Evolutionary conservation across 2,113 vertebrate species (phyloP), one percentile per base, ranked within the genome.

Genomic region (Gorsachius goisagi): DNA sequence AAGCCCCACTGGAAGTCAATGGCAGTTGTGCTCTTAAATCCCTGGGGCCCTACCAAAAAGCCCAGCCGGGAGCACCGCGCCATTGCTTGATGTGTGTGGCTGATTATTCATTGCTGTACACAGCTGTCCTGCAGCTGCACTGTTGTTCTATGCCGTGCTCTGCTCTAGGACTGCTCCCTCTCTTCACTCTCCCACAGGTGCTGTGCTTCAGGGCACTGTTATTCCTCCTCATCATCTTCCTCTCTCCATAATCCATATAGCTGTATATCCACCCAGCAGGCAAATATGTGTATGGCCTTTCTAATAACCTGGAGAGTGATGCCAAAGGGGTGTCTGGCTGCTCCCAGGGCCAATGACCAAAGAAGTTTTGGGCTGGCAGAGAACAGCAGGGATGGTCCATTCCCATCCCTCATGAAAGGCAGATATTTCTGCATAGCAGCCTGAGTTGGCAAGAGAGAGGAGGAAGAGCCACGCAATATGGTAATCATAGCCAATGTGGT

Each of bases 11-110:
- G 85, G 82, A 90, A 92, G 72, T 60, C 75, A 71, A 72, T 81
- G 60, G 32, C 44, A 74, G 64, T 52, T 86, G 21, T 86, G 20
- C 26, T 92, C 16, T 91, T 92, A 93, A 96, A 93, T 90, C 88
- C 86, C 50, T 12, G 47, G 87, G 44, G 60, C 35, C 44, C 60
- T 87, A 86, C 56, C 6, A 2, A 90, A 92, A 93, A 93, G 72
- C 52, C 47, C 85, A 74, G 45, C 9, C 32, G 80, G 79, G 26
- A 71, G 10, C 50, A 56, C 9, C 0, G 10, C 50, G 47, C 9
- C 0, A 0, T 5, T 64, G 26, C 56, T 92, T 88, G 59, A 78
- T 94, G 62, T 6, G 4, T 26, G 8, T 71, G n/a, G 52, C 69
- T 89, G 85, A 95, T 94, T 88, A n/a, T 89, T 91, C 87, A 73